Percentiles rank a stretch among this genome's conserved stretches.
Conservation (phyloP, 2,888 invertebrate genomes). For the Mimachlamys varia region DNA sequence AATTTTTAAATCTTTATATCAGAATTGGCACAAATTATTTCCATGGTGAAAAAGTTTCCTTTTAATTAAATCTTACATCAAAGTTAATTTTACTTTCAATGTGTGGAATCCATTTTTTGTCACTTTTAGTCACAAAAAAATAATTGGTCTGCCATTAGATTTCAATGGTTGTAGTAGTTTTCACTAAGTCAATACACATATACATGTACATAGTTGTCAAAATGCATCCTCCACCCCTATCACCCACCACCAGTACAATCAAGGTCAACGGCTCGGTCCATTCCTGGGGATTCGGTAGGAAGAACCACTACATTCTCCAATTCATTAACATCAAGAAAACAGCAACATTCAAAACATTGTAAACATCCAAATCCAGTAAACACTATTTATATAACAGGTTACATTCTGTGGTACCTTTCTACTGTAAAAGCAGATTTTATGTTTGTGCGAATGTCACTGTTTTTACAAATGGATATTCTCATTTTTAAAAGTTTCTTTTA, state of each 20-base stretch:
- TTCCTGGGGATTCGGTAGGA: not conserved
- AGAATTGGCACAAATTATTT: not conserved
- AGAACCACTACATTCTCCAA: not conserved
- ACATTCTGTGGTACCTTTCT: not conserved
- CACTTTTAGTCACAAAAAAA: not conserved
- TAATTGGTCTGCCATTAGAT: not conserved
- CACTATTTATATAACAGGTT: not conserved
- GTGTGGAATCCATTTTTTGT: not conserved
- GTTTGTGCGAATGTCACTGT: too few species aligned
- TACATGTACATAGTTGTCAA: not conserved
- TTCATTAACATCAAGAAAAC: not conserved
- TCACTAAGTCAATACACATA: not conserved
- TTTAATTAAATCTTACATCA: not conserved
- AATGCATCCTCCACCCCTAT: not conserved
- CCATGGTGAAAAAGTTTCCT: not conserved
- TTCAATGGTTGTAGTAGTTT: not conserved
- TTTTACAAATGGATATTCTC: too few species aligned
- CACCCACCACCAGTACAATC: not conserved
- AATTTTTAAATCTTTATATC: not conserved
- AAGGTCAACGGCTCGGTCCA: not conserved
- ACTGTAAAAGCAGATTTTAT: not conserved
- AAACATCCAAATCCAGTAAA: not conserved
- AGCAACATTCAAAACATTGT: not conserved
- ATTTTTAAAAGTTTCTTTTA: too few species aligned
- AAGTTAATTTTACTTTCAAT: not conserved